Evolutionary conservation across 2,888 invertebrate species (phyloP).

Genomic region (Thereva nobilitata): DNA sequence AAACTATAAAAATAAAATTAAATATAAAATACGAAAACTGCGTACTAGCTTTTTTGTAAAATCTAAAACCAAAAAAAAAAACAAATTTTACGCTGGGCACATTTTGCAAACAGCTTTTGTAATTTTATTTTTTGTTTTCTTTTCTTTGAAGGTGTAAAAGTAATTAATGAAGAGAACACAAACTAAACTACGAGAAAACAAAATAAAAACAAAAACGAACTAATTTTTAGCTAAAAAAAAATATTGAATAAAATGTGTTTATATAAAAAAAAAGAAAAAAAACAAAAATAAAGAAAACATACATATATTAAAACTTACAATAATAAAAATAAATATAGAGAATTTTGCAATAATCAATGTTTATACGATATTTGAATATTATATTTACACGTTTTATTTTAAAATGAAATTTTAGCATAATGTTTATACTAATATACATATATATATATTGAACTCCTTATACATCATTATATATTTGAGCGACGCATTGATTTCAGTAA

Average conservation of each 20-base stretch:
- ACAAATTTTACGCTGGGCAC: no score
- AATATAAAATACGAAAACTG: background rate
- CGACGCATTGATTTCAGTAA: no score
- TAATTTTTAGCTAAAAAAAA: slow-evolving; percentile 4
- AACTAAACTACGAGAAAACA: background rate
- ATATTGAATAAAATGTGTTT: background rate
- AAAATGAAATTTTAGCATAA: slow-evolving; percentile 25
- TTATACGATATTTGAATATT: slow-evolving; percentile 13
- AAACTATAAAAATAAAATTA: background rate
- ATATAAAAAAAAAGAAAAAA: slow-evolving; percentile 2
- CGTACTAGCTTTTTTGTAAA: no score
- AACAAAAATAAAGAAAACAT: background rate
- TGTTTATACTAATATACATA: slow-evolving; percentile 18
- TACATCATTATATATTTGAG: background rate
- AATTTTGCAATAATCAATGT: slow-evolving; percentile 28
- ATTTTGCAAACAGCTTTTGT: no score
- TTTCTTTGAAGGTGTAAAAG: no score
- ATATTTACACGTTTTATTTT: slow-evolving; percentile 29
- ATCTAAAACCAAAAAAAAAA: no score
- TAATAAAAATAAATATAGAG: slow-evolving; percentile 2
- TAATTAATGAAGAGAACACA: no score
- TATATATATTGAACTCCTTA: slow-evolving; percentile 1
- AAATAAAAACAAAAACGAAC: slow-evolving; percentile 11
- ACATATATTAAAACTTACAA: background rate
- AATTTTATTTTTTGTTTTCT: no score